Evolutionary conservation across 2,888 invertebrate species (phyloP).

Genomic region (Drosophila fungiperda): DNA sequence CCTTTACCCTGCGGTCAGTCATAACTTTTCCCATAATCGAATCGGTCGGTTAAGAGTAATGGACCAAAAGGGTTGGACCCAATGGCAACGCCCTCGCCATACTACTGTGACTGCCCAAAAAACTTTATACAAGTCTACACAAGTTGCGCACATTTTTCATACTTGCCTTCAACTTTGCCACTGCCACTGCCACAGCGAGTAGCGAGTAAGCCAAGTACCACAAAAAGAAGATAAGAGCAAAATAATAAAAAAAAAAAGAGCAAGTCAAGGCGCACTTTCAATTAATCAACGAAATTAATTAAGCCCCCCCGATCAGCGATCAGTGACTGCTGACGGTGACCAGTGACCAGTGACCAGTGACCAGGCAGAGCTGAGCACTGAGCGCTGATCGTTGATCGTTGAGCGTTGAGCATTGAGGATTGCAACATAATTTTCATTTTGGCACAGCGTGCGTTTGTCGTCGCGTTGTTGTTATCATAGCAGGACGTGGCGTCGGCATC

Average conservation of each 20-base stretch:
- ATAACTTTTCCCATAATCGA: constrained; percentile 69
- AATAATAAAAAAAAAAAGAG: constrained; percentile 1
- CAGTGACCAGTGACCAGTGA: constrained; percentile 51
- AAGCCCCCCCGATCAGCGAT: constrained; percentile 56
- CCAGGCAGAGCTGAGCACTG: constrained; percentile 54
- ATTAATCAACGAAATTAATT: constrained; percentile 81
- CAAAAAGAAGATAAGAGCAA: constrained; percentile 8
- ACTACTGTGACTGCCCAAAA: constrained; percentile 68
- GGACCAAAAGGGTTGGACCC: constrained; percentile 63
- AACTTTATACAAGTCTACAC: constrained; percentile 13
- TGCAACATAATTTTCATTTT: constrained; percentile 77
- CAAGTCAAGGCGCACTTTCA: constrained; percentile 70
- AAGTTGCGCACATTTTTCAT: constrained; percentile 53
- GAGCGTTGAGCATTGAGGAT: constrained; percentile 36
- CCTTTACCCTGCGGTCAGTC: constrained; percentile 51
- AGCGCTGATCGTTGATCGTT: constrained; percentile 25
- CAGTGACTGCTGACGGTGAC: constrained; percentile 31
- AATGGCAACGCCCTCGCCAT: constrained; percentile 70
- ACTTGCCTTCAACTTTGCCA: constrained; percentile 74
- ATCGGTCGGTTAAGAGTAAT: constrained; percentile 64
- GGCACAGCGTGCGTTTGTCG: constrained; percentile 77
- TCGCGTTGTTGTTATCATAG: constrained; percentile 77
- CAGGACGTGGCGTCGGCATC: constrained; percentile 48
- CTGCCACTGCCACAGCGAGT: constrained; percentile 36
- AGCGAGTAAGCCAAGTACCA: constrained; percentile 20